Evolutionary conservation across 2,888 invertebrate genomes (phyloP).

Genomic region (Heliconius aoede): DNA sequence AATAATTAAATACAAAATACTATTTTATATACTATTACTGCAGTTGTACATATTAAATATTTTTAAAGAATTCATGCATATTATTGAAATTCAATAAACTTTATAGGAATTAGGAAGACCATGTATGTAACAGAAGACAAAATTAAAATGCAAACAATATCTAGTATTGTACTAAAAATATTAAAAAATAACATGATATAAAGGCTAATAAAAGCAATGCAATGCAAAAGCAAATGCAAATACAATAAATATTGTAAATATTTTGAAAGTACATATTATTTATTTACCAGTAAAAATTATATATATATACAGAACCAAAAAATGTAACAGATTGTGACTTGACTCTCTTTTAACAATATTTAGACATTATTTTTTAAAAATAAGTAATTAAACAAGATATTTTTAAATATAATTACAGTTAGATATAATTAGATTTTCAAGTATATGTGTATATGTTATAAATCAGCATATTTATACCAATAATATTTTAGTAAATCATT

Average conservation of each 20-base stretch:
- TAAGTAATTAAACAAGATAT: neutral
- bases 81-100: neutral
- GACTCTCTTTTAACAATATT: neutral
- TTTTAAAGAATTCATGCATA: neutral
- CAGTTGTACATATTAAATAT: neutral
- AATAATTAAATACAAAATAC: conserved; percentile 6
- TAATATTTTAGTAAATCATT: conserved; percentile 6
- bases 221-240: neutral
- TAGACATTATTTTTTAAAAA: neutral
- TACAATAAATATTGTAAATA: neutral
- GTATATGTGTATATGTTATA: neutral
- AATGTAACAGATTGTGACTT: no score
- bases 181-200: neutral
- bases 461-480: conserved; percentile 5
- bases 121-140: no score
- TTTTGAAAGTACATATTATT: no score
- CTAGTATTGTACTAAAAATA: no score
- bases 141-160: no score
- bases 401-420: neutral
- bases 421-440: neutral
- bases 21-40: neutral
- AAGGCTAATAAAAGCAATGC: neutral
- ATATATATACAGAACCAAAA: no score
- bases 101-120: no score
- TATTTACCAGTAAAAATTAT: no score